phyloP scores from a whole-genome alignment of 2,113 vertebrate genomes.

The Symphodus melops region DNA sequence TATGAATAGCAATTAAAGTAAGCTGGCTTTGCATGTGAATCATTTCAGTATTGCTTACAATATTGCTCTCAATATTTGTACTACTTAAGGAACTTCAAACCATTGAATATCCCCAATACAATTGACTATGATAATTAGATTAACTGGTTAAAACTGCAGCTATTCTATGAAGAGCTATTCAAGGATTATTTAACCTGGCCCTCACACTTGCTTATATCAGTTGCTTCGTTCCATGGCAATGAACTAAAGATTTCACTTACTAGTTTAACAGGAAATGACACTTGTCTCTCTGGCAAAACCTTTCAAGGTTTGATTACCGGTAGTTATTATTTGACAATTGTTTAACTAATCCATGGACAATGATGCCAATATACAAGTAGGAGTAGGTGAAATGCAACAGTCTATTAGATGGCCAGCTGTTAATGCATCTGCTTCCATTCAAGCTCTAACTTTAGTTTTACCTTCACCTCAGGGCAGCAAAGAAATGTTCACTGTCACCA shows the following conservation, averaged over 20 bases:
- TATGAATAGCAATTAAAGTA: not conserved
- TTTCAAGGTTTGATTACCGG: not conserved
- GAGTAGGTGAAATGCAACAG: no score
- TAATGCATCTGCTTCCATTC: not conserved
- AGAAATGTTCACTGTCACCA: not conserved
- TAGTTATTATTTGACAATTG: not conserved
- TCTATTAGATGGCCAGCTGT: not conserved
- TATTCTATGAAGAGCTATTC: not conserved
- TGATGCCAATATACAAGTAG: not conserved
- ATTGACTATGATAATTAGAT: not conserved
- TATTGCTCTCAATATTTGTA: not conserved
- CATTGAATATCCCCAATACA: not conserved
- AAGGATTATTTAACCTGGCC: not conserved
- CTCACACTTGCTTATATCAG: not conserved
- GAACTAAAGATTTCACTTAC: constrained; percentile 26
- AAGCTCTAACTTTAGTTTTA: not conserved
- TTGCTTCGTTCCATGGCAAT: not conserved
- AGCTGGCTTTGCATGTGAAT: not conserved
- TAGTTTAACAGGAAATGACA: not conserved
- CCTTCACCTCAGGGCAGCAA: not conserved
- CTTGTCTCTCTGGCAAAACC: constrained; percentile 12
- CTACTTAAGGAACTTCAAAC: no score
- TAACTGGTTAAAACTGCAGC: not conserved
- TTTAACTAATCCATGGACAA: not conserved
- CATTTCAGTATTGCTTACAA: not conserved